Conservation (phyloP, 1,140 invertebrate genomes). For the Adoxophyes honmai region DNA sequence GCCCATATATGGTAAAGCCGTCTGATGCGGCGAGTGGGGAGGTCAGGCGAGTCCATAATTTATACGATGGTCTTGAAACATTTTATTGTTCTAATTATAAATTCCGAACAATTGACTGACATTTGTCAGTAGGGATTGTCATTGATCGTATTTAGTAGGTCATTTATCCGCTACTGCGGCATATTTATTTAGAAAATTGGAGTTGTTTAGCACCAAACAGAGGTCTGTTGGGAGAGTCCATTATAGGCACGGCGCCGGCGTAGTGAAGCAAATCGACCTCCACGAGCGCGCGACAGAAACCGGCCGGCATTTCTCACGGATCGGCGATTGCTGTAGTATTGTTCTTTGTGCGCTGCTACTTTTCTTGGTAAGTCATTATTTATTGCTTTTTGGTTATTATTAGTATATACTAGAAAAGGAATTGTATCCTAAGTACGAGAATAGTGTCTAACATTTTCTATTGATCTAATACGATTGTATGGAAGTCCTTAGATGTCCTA, state of each 20-base stretch:
- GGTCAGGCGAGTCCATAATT: conserved; percentile 48
- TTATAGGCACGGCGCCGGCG: conserved; percentile 45
- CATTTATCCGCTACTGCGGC: conserved; percentile 30
- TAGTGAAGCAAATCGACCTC: conserved; percentile 65
- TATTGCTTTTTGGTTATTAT: conserved; percentile 31
- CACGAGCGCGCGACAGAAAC: conserved; percentile 46
- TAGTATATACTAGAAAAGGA: no score
- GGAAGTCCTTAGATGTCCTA: no score
- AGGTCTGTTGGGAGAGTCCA: conserved; percentile 53
- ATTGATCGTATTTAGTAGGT: conserved; percentile 35
- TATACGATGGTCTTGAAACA: conserved; percentile 35
- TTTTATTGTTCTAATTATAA: conserved; percentile 52
- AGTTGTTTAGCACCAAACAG: conserved; percentile 36
- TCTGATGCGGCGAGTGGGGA: conserved; percentile 73
- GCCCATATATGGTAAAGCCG: conserved; percentile 87
- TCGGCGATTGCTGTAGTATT: conserved; percentile 38
- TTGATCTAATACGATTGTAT: no score
- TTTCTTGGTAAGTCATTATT: conserved; percentile 15
- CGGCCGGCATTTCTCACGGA: conserved; percentile 59
- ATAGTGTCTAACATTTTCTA: no score
- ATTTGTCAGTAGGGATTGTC: conserved; percentile 32
- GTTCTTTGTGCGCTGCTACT: conserved; percentile 15
- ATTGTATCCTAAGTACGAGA: no score
- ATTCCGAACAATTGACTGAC: conserved; percentile 47
- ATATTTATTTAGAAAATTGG: conserved; percentile 34